Conservation (phyloP, 2,888 invertebrate species). For the Drosophila buzzatii region DNA sequence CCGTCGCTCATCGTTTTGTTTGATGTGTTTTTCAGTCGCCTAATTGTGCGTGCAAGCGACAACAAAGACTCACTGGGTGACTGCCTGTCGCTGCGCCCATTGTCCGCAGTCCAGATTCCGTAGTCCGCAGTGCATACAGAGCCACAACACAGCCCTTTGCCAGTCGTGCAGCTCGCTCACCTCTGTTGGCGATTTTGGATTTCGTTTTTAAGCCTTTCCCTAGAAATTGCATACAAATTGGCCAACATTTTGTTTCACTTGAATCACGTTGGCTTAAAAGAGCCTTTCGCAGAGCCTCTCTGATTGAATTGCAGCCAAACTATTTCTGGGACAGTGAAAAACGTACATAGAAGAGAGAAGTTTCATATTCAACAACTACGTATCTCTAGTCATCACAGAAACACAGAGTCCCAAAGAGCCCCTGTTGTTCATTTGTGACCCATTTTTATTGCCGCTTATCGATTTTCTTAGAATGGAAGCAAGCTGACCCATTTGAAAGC, state of each 20-base stretch:
- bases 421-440: slow-evolving; percentile 18
- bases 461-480: slow-evolving; percentile 28
- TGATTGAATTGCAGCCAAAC: slow-evolving; percentile 1
- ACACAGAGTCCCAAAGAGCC: no score
- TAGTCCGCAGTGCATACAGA: background rate
- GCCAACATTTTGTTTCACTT: slow-evolving; percentile 1
- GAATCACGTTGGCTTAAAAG: background rate
- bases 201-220: slow-evolving; percentile 7
- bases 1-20: slow-evolving; percentile 24
- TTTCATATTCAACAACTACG: background rate
- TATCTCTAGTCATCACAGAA: background rate
- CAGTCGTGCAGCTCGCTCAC: slow-evolving; percentile 1
- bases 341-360: background rate
- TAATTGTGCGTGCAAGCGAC: slow-evolving; percentile 66
- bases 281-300: background rate
- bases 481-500: slow-evolving; percentile 19
- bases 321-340: background rate
- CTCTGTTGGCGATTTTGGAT: slow-evolving; percentile 8
- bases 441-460: slow-evolving; percentile 26
- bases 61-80: slow-evolving; percentile 33
- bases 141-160: slow-evolving; percentile 13
- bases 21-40: slow-evolving; percentile 51
- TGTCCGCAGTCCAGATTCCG: background rate
- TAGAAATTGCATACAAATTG: slow-evolving; percentile 30
- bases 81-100: slow-evolving; percentile 5